Evolutionary conservation across 2,888 invertebrate genomes (phyloP).

Genomic region (Synanthedon tipuliformis): DNA sequence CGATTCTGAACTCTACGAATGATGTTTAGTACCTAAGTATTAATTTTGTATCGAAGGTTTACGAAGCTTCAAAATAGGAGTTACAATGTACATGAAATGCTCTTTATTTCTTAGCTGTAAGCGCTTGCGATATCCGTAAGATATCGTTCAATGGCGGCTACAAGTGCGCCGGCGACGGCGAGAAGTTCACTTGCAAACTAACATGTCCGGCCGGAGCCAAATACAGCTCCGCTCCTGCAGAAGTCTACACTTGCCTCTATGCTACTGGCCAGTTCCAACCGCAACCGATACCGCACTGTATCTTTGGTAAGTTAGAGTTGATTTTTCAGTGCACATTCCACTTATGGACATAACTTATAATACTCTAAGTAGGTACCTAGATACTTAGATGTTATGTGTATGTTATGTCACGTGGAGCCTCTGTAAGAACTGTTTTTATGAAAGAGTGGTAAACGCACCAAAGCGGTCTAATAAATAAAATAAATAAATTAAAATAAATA

Average conservation of each 20-base stretch:
- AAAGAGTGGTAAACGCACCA: no score
- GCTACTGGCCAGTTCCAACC: conserved; percentile 75
- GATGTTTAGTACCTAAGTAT: no score
- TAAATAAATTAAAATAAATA: no score
- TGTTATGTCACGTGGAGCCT: no score
- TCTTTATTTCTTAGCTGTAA: conserved; percentile 53
- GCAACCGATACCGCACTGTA: conserved; percentile 78
- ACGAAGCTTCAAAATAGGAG: not conserved
- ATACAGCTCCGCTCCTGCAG: conserved; percentile 72
- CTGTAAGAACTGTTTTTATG: no score
- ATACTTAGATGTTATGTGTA: no score
- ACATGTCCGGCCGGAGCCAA: conserved; percentile 74
- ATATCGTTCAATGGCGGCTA: conserved; percentile 82
- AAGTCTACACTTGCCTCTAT: conserved; percentile 75
- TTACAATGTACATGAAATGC: not conserved
- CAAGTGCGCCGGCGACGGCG: conserved; percentile 74
- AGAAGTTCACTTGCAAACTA: conserved; percentile 73
- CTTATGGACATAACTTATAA: no score
- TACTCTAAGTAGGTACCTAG: no score
- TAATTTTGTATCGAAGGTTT: not conserved
- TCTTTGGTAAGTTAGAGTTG: conserved; percentile 61
- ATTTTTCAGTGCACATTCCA: no score
- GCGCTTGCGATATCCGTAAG: conserved; percentile 71
- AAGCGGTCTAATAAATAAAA: no score
- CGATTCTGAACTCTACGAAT: no score